Conservation (phyloP, 2,797 vertebrate species). For the Tympanoctomys barrerae region DNA sequence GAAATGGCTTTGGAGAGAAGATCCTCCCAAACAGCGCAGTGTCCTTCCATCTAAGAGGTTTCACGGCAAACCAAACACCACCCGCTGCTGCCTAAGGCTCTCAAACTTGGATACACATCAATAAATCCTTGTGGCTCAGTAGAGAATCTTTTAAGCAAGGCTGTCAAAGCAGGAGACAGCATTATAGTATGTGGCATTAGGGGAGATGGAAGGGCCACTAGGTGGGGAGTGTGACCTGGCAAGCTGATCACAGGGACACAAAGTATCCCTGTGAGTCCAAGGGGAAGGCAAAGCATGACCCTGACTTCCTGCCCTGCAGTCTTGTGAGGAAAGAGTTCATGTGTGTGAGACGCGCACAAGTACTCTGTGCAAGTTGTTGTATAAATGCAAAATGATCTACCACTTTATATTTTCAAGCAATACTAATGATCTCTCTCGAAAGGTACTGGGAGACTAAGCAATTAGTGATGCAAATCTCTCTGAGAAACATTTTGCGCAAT, state of each 20-base stretch:
- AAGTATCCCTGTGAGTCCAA: background rate
- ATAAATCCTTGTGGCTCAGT: background rate
- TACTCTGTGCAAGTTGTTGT: constrained; percentile 36
- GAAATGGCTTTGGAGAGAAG: background rate
- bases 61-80: background rate
- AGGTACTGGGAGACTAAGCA: constrained; percentile 76
- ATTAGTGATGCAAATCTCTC: constrained; percentile 73
- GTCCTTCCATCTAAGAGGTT: background rate
- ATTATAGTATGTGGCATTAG: background rate
- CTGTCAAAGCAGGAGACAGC: constrained; percentile 11
- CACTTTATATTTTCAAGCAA: constrained; percentile 80
- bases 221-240: background rate
- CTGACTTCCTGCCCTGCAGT: constrained; percentile 20
- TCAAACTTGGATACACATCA: background rate
- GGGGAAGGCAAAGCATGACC: constrained; percentile 45
- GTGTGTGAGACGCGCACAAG: constrained; percentile 23
- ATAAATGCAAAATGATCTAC: constrained; percentile 75
- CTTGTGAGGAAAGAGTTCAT: constrained; percentile 44
- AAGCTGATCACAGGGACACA: background rate
- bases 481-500: constrained; percentile 59
- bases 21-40: background rate
- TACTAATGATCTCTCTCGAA: constrained; percentile 65
- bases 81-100: background rate
- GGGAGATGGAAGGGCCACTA: background rate
- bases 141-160: background rate